A percentile compares a stretch with the other conserved stretches of the same genome.
These are phyloP conservation scores for Tenebrio molitor DNA, from an alignment of 1,140 invertebrate species.

Conservation along the genomic window DNA sequence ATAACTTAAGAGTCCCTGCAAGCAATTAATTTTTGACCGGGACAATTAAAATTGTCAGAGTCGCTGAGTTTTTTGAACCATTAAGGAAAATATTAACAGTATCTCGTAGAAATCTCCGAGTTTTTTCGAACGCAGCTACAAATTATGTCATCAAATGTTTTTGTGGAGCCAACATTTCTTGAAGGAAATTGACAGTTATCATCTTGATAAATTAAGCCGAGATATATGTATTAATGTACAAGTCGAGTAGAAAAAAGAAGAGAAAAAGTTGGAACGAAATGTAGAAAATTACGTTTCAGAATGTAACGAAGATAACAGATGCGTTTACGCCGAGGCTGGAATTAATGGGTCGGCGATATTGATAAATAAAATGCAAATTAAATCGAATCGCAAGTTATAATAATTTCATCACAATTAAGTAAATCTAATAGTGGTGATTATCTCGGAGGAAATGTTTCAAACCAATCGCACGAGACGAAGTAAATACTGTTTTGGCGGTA, in stretches of 20 bases:
- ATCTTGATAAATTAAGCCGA: conserved; percentile 6
- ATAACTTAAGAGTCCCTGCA: conserved; percentile 6
- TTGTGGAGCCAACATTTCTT: conserved; percentile 1
- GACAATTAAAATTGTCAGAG: conserved; percentile 7
- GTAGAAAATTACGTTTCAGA: neutral
- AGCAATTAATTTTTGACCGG: conserved; percentile 17
- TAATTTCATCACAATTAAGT: conserved; percentile 26
- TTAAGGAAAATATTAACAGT: conserved; percentile 24
- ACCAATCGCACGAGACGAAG: no score
- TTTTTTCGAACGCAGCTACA: conserved; percentile 9
- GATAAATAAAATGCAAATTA: conserved; percentile 18
- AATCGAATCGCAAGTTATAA: conserved; percentile 11
- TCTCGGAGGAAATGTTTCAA: neutral
- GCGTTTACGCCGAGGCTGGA: neutral
- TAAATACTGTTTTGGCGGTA: no score
- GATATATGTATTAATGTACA: neutral
- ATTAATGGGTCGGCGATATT: conserved; percentile 8
- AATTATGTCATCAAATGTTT: conserved; percentile 32
- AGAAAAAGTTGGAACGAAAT: neutral
- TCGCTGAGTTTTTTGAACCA: neutral
- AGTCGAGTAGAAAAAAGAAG: neutral
- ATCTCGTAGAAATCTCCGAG: neutral
- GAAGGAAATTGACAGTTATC: neutral
- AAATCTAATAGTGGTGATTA: neutral
- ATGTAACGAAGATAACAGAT: neutral